These are phyloP conservation scores for Brachionus calyciflorus DNA, from an alignment of 1,140 invertebrate genomes.

Conservation along the genomic window DNA sequence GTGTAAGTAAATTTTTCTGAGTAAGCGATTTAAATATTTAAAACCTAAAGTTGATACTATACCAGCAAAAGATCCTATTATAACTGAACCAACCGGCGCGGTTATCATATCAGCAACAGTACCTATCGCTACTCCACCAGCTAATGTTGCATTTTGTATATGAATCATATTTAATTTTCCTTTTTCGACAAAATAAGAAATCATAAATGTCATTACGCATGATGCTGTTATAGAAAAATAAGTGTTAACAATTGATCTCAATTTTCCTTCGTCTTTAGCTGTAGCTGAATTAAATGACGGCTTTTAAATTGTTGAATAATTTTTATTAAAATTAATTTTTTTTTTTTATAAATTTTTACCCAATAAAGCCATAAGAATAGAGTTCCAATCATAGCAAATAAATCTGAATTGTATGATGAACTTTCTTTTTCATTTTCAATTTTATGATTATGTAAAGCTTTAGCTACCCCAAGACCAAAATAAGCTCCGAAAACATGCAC, in stretches of 20 bases:
- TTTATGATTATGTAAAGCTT: constrained; percentile 62
- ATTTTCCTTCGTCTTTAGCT: constrained; percentile 69
- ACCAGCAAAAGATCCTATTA: constrained; percentile 76
- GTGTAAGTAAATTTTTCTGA: constrained; percentile 33
- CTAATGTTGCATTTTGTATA: constrained; percentile 64
- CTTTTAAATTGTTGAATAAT: constrained; percentile 67
- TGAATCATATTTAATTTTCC: constrained; percentile 52
- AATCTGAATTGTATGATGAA: constrained; percentile 76
- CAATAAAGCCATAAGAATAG: constrained; percentile 32
- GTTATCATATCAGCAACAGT: constrained; percentile 74
- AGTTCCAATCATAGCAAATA: constrained; percentile 87
- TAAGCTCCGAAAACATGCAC: constrained; percentile 92
- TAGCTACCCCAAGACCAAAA: constrained; percentile 81
- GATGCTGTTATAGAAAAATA: constrained; percentile 80
- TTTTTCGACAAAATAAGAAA: constrained; percentile 73
- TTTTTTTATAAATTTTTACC: constrained; percentile 59
- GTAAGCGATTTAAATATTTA: constrained; percentile 73
- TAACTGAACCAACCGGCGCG: constrained; percentile 77
- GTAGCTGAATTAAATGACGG: constrained; percentile 88
- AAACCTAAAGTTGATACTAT: constrained; percentile 80
- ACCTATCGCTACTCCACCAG: constrained; percentile 67
- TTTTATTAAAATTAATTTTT: constrained; percentile 75
- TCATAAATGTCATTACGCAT: constrained; percentile 76
- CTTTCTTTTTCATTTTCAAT: constrained; percentile 67
- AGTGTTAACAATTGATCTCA: constrained; percentile 85